Percentiles rank a stretch among this genome's conserved stretches.
phyloP scores from a whole-genome alignment of 1,140 invertebrate species.

The Pantala flavescens region DNA sequence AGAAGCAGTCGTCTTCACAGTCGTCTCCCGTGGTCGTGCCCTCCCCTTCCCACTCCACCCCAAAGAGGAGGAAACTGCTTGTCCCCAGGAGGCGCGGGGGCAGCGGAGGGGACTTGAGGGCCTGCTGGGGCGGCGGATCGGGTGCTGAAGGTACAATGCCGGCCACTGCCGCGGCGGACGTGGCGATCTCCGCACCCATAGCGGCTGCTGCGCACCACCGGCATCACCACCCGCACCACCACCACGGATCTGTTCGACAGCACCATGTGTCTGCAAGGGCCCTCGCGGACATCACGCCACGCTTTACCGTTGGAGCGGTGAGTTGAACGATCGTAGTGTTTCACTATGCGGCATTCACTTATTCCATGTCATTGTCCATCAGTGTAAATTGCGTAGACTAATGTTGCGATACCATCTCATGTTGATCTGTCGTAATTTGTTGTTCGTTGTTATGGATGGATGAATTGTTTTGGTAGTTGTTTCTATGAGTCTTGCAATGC shows the following conservation, averaged over 20 bases:
- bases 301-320: neutral
- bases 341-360: too few species aligned
- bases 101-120: constrained; percentile 1
- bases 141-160: neutral
- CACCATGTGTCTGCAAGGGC: neutral
- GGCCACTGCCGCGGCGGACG: neutral
- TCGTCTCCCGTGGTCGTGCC: neutral
- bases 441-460: too few species aligned
- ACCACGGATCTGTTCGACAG: neutral
- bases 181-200: neutral
- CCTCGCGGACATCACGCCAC: neutral
- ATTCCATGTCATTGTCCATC: too few species aligned
- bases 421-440: too few species aligned
- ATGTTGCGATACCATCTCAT: too few species aligned
- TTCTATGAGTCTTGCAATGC: too few species aligned
- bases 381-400: too few species aligned
- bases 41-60: neutral
- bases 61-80: neutral
- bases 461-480: too few species aligned
- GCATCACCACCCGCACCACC: neutral
- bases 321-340: neutral
- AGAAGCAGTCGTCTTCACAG: neutral
- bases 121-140: neutral
- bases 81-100: neutral
- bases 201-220: neutral